Evolutionary conservation across 2,113 vertebrate genomes (phyloP).

Genomic region (Emydocephalus ijimae): DNA sequence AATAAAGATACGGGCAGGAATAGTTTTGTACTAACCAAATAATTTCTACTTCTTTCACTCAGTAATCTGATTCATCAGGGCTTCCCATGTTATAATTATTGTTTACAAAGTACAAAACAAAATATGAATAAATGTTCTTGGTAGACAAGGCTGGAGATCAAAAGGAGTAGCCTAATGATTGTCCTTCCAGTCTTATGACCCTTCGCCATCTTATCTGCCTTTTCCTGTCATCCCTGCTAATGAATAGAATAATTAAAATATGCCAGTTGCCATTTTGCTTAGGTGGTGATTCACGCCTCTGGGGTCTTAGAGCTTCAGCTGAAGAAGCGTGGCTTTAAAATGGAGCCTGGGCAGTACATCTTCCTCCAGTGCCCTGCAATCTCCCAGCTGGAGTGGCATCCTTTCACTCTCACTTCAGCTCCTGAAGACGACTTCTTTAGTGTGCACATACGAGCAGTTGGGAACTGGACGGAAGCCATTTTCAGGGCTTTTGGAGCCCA

Average conservation of each 20-base stretch:
- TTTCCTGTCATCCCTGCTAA: too few species aligned
- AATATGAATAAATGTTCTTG: not conserved
- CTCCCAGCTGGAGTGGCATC: constrained; percentile 76
- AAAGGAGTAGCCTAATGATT: not conserved
- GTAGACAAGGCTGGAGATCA: not conserved
- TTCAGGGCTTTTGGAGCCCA: constrained; percentile 63
- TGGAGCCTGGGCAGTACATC: constrained; percentile 77
- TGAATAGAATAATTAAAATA: not conserved
- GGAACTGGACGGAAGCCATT: constrained; percentile 75
- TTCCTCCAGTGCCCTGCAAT: constrained; percentile 73
- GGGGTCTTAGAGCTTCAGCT: constrained; percentile 76
- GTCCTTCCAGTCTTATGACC: not conserved
- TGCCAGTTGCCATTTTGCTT: constrained; percentile 1
- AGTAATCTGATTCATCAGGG: not conserved
- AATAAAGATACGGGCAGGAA: not conserved
- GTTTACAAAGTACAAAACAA: not conserved
- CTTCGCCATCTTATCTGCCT: not conserved
- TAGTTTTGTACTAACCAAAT: not conserved
- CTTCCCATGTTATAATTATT: not conserved
- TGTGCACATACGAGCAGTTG: constrained; percentile 65
- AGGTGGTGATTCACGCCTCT: constrained; percentile 76
- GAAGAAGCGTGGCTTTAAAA: constrained; percentile 73
- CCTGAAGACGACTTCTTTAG: constrained; percentile 78
- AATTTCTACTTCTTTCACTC: not conserved
- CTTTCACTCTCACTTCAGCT: constrained; percentile 80